Conservation (phyloP, 1,140 invertebrate species). For the Drosophila orena region DNA sequence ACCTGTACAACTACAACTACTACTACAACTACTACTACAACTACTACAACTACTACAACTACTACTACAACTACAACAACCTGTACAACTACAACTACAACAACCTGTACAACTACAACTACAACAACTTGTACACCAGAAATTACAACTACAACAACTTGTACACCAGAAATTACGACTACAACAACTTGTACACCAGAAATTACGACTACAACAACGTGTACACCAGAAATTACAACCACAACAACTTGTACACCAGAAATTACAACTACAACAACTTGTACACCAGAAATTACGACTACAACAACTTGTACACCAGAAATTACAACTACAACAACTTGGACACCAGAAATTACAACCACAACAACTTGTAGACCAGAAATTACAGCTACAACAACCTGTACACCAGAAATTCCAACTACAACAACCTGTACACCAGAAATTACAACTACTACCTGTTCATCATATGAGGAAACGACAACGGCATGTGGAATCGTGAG, state of each 20-base stretch:
- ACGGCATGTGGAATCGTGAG: constrained; percentile 11
- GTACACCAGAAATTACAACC: neutral
- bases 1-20: neutral
- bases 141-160: constrained; percentile 8
- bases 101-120: neutral
- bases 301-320: constrained; percentile 6
- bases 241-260: constrained; percentile 14
- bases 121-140: neutral
- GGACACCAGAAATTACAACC: neutral
- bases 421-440: constrained; percentile 5
- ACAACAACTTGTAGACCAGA: neutral
- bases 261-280: constrained; percentile 7
- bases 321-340: constrained; percentile 1
- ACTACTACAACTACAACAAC: neutral
- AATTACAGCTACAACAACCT: neutral
- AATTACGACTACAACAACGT: constrained; percentile 1
- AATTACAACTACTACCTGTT: constrained; percentile 12
- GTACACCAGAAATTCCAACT: neutral
- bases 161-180: neutral
- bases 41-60: neutral
- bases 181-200: constrained; percentile 3
- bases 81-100: neutral
- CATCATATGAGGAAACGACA: neutral
- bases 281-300: neutral
- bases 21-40: neutral